phyloP scores from a whole-genome alignment of 2,888 invertebrate species.

The Acronicta aceris region DNA sequence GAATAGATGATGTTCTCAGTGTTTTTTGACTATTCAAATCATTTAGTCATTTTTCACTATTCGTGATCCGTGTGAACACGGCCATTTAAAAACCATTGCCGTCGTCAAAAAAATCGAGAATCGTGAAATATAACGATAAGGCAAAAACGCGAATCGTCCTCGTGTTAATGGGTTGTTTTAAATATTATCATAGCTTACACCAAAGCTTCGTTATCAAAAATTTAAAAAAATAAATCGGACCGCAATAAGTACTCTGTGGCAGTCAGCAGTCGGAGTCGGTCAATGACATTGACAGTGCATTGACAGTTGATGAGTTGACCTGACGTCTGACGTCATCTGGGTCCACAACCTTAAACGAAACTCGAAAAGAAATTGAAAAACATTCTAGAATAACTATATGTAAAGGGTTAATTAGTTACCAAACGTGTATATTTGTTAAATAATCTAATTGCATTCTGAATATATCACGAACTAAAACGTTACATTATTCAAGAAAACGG shows the following conservation, averaged over 20 bases:
- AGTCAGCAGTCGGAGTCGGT: too few species aligned
- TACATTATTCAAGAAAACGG: neutral
- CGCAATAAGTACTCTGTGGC: neutral
- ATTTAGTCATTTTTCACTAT: too few species aligned
- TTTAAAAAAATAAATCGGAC: constrained; percentile 10
- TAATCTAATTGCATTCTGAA: neutral
- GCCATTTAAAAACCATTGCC: too few species aligned
- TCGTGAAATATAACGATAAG: too few species aligned
- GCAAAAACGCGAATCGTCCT: too few species aligned
- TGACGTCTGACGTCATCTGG: constrained; percentile 12
- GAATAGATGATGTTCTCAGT: too few species aligned
- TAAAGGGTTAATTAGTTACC: constrained; percentile 3
- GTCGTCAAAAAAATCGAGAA: too few species aligned
- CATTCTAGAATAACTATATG: constrained; percentile 23
- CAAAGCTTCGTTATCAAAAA: constrained; percentile 1
- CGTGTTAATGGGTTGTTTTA: too few species aligned
- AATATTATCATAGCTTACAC: too few species aligned
- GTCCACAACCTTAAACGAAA: constrained; percentile 10
- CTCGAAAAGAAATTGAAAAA: constrained; percentile 1
- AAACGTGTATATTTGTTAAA: constrained; percentile 4
- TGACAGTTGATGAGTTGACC: too few species aligned
- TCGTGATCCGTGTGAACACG: too few species aligned
- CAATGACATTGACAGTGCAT: constrained; percentile 12
- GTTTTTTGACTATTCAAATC: too few species aligned
- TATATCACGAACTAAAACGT: neutral